These are phyloP conservation scores for Discoglossus pictus DNA, from an alignment of 2,797 vertebrate species.

Conservation along the genomic window DNA sequence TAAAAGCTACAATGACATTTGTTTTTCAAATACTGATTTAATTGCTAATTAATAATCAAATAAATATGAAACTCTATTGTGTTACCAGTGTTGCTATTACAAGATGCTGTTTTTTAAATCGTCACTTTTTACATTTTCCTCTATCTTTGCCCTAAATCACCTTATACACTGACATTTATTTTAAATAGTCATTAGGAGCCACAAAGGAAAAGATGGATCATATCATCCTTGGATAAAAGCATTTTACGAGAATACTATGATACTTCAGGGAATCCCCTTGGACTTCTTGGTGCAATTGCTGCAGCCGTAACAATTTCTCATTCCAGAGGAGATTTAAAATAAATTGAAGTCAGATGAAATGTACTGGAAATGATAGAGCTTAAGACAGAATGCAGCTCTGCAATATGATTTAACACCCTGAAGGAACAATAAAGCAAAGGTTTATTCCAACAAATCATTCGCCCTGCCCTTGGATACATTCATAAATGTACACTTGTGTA, in stretches of 20 bases:
- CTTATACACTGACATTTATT: background rate
- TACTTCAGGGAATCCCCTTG: background rate
- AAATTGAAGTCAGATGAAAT: conserved; percentile 15
- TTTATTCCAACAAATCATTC: conserved; percentile 20
- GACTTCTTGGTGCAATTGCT: background rate
- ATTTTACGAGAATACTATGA: conserved; percentile 3
- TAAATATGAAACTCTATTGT: too few relatives aligned
- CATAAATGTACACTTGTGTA: conserved; percentile 6
- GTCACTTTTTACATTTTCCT: too few relatives aligned
- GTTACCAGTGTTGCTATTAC: too few relatives aligned
- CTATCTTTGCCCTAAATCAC: background rate
- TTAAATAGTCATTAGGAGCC: background rate
- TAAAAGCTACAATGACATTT: too few relatives aligned
- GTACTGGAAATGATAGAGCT: conserved; percentile 10
- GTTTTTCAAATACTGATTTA: too few relatives aligned
- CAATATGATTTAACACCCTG: background rate
- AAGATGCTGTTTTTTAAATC: too few relatives aligned
- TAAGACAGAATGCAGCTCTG: background rate
- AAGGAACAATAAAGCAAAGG: conserved; percentile 23
- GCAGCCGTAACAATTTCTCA: background rate
- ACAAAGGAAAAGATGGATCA: background rate
- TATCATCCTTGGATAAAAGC: background rate
- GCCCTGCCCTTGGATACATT: background rate
- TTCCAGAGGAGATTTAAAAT: conserved; percentile 27
- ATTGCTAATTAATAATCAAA: too few relatives aligned